Evolutionary conservation across 2,113 vertebrate species (phyloP).

Genomic region (Mohoua ochrocephala): DNA sequence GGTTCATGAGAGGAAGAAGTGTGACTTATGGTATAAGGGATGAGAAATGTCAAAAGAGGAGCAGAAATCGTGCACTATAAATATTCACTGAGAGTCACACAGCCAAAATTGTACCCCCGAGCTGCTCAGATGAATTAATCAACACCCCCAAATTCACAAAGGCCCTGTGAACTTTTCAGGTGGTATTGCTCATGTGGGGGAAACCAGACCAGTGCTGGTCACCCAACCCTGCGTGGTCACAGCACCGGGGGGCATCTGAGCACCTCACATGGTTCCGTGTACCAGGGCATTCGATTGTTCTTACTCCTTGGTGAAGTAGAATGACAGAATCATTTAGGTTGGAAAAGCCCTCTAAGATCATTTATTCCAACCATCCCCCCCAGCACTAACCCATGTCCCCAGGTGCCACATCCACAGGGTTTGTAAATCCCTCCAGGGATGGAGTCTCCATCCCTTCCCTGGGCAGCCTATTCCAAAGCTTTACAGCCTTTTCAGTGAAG

Average conservation of each 20-base stretch:
- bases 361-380: no score
- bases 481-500: not conserved
- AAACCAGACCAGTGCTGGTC: not conserved
- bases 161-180: not conserved
- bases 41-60: not conserved
- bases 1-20: not conserved
- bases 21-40: rapidly evolving
- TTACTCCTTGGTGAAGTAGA: not conserved
- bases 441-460: not conserved
- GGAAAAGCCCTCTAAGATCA: not conserved
- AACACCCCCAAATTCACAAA: not conserved
- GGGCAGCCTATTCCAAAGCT: not conserved
- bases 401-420: not conserved
- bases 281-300: not conserved
- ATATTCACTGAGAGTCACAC: not conserved
- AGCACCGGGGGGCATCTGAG: not conserved
- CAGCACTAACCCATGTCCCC: not conserved
- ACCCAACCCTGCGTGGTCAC: not conserved
- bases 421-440: not conserved
- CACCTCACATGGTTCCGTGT: not conserved
- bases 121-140: not conserved
- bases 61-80: not conserved
- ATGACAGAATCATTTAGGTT: not conserved
- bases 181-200: rapidly evolving
- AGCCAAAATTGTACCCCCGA: not conserved